Conservation (phyloP, 2,113 vertebrate genomes). For the Grantiella picta region DNA sequence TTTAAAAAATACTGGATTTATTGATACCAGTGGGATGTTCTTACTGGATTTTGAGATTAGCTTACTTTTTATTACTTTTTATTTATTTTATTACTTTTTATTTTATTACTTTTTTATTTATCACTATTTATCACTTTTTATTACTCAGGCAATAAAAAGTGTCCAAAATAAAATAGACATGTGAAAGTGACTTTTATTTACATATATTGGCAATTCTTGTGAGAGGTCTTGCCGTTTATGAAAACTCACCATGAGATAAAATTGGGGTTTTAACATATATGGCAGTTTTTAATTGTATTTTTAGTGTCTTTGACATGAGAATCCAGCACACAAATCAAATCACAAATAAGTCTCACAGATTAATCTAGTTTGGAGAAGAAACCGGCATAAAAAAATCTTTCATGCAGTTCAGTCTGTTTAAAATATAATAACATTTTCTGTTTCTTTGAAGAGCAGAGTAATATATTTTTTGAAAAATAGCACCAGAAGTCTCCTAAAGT, state of each 20-base stretch:
- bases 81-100: too few species aligned
- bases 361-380: background rate
- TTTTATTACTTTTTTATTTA: too few species aligned
- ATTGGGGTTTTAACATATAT: background rate
- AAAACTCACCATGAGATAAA: background rate
- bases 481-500: background rate
- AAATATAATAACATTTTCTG: background rate
- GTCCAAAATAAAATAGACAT: background rate
- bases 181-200: background rate
- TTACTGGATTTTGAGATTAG: background rate
- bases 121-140: too few species aligned
- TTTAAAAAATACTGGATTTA: background rate
- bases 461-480: background rate
- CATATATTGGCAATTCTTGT: background rate
- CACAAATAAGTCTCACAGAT: background rate
- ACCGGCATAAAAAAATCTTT: background rate
- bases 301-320: background rate
- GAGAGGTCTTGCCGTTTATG: background rate
- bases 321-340: background rate
- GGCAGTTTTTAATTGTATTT: background rate
- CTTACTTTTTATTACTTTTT: too few species aligned
- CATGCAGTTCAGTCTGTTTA: background rate
- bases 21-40: background rate
- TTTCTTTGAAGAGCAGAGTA: background rate
- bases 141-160: too few species aligned